Percentiles rank a stretch among this genome's conserved stretches.
These are phyloP conservation scores for Galago senegalensis DNA, from an alignment of 2,797 vertebrate species.

Conservation along the genomic window DNA sequence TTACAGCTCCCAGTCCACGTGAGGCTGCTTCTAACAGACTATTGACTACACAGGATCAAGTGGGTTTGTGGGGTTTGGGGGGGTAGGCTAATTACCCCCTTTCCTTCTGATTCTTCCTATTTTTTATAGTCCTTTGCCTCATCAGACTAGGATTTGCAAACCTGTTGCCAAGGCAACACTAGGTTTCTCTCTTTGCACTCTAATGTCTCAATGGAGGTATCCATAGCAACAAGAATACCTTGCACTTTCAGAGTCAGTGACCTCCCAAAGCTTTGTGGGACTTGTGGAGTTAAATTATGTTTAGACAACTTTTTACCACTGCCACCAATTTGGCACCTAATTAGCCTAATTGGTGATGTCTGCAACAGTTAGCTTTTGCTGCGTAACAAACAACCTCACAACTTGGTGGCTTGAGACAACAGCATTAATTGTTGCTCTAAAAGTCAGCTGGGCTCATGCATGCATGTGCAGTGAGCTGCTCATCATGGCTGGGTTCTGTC, in stretches of 20 bases:
- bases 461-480: not conserved
- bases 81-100: not conserved
- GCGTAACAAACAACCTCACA: constrained; percentile 58
- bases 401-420: not conserved
- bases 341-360: not conserved
- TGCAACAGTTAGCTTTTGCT: constrained; percentile 60
- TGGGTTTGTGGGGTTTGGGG: not conserved
- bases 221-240: constrained; percentile 90
- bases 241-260: constrained; percentile 81
- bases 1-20: not conserved
- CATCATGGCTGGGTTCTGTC: not conserved
- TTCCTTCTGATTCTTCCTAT: constrained; percentile 48
- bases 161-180: constrained; percentile 94
- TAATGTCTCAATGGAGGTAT: constrained; percentile 88
- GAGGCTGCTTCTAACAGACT: not conserved
- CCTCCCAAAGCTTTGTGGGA: constrained; percentile 62
- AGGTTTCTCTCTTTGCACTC: constrained; percentile 86
- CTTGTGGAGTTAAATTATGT: constrained; percentile 9
- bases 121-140: constrained; percentile 60
- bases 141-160: constrained; percentile 80
- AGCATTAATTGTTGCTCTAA: not conserved
- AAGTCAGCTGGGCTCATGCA: not conserved
- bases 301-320: constrained; percentile 29
- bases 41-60: not conserved
- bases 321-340: not conserved